Base-by-base conservation (phyloP, 2,113 vertebrate genomes). In the Clarias batrachus region DNA sequence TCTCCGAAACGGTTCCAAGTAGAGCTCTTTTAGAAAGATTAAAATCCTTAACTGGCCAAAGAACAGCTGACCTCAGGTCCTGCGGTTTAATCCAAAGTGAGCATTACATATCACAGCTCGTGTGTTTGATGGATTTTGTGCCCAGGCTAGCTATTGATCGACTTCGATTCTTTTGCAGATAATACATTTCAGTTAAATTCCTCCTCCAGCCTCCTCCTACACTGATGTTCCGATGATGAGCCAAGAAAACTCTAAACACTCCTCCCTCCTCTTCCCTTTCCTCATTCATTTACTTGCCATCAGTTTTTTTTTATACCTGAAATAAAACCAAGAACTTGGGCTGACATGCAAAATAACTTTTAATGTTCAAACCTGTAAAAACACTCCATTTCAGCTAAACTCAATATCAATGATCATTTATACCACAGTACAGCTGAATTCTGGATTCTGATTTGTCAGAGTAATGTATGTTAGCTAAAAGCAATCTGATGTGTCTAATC, bases 101-200 rank as follows among this genome's bases (percentile, higher is more conserved):
- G 25, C 17, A 27, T 77, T 60, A 30, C 65, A 30, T 54, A 63
- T 52, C 48, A 62, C 23, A 17, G 11, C 13, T 19, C n/a, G 25
- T 52, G 70, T 60, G 33, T 63, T 77, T 85, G 59, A 77, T 85
- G 83, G 21, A 13, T 85, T 52, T 54, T 30, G 23, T 25, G 71
- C 73, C 81, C 27, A 27, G 41, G 2, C 37, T 52, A 4, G 16
- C 33, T 25, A 85, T 85, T 14, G 83, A 85, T 85, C 57, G 14
- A 54, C n/a, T 48, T 30, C 5, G 60, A 76, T 85, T 85, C 37
- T 30, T 13, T 63, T 48, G 77, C 83, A 4, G 83, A 62, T 60
- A 60, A 76, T 85, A 77, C 19, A 85, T 85, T 85, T 19, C 7
- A 84, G 41, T 16, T 68, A 25, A 83, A 5, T 77, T 77, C 52